Base-by-base conservation (phyloP, 2,797 vertebrate genomes). In the Phrynocephalus guinanensis region DNA sequence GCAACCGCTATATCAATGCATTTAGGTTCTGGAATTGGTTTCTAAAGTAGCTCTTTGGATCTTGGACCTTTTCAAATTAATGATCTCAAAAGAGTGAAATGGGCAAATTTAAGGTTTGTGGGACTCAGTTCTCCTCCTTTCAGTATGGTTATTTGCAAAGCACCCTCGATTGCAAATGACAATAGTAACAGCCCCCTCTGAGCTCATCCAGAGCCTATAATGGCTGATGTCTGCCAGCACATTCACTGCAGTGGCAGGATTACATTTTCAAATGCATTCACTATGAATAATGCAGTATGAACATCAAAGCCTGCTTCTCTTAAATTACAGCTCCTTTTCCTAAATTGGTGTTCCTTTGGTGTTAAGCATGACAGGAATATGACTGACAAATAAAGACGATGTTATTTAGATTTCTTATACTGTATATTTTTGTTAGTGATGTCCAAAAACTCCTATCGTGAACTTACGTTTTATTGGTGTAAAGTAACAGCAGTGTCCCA, bases 211-310 rank as follows among this genome's bases (percentile, higher is more conserved):
- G 52, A 75, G 77, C 8, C 6, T 75, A 84, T 79, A 79, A 88
- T 88, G 83, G 83, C 38, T 84, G 87, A 84, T 3, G 52, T 80
- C 76, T 80, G 82, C 68, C 56, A 85, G 79, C 44, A 67, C n/a
- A 7, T 50, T 88, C 82, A 80, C n/a, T 33, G 56, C 70, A 50
- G 30, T 70, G 63, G 72, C 82, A 80, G 60, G 77, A 38, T 80
- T 88, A 33, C 68, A 18, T 68, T 88, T 88, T 52, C 73, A 85
- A 73, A 56, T 56, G 78, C 83, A 33, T 63, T 81, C 38, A 67
- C 70, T 73, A 85, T 88, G 78, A 88, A 84, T 80, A 80, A 81
- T 85, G 78, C 87, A 80, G 60, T 33, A 88, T 80, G 82, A 73
- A 76, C 70, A 85, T 85, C 83, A 81, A 67, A 75, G 48, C 7